phyloP scores from a whole-genome alignment of 2,888 invertebrate species.

The Seira musarum region DNA sequence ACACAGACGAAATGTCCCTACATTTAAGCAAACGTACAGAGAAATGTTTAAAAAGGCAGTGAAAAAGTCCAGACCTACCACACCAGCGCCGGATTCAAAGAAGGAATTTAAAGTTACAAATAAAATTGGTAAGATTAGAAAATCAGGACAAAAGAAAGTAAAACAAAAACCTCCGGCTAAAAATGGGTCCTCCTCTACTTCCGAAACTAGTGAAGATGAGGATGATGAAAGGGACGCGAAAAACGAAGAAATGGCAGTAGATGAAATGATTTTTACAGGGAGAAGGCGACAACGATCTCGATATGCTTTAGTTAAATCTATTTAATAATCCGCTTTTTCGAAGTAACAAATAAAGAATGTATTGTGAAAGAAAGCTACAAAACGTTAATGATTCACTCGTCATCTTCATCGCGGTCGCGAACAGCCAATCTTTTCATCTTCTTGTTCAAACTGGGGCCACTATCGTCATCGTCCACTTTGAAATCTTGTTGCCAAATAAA shows the following conservation, averaged over 20 bases:
- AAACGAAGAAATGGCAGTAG: slow-evolving; percentile 38
- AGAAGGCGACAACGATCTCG: too few relatives aligned
- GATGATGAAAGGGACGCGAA: slow-evolving; percentile 56
- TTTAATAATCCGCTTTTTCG: too few relatives aligned
- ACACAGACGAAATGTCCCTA: slow-evolving; percentile 28
- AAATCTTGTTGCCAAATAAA: slow-evolving; percentile 89
- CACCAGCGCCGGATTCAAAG: too few relatives aligned
- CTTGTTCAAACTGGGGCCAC: slow-evolving; percentile 14
- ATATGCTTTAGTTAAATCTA: too few relatives aligned
- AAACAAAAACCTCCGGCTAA: too few relatives aligned
- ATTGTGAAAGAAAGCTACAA: too few relatives aligned
- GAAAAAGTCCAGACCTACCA: background rate
- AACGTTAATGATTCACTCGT: too few relatives aligned
- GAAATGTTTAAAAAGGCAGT: slow-evolving; percentile 41
- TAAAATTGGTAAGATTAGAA: too few relatives aligned
- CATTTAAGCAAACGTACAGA: slow-evolving; percentile 48
- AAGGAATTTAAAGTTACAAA: too few relatives aligned
- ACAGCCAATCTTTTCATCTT: slow-evolving; percentile 45
- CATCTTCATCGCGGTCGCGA: slow-evolving; percentile 27
- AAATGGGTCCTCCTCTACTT: too few relatives aligned
- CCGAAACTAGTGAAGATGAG: slow-evolving; percentile 28
- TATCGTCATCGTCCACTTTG: slow-evolving; percentile 44
- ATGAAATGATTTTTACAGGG: slow-evolving; percentile 23
- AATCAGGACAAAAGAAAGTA: too few relatives aligned
- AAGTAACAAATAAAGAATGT: too few relatives aligned